A percentile compares a stretch with the other conserved stretches of the same genome.
These are phyloP conservation scores for Arothron firmamentum DNA, from an alignment of 2,113 vertebrate species.

Conservation along the genomic window DNA sequence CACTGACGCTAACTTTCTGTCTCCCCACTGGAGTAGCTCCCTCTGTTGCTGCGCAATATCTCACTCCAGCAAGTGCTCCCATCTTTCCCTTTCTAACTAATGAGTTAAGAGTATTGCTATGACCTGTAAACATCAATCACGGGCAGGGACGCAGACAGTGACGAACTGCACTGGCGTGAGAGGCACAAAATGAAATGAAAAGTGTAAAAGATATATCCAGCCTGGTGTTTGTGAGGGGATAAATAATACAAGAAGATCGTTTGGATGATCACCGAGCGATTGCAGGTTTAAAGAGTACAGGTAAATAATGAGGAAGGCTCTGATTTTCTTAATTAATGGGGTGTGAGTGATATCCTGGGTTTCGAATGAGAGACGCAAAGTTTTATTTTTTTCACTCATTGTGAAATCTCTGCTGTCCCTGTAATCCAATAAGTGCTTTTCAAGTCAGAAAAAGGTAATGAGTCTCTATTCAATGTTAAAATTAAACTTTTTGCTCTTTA, in stretches of 20 bases:
- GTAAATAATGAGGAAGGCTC: slow-evolving; percentile 19
- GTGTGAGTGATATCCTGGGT: slow-evolving; percentile 16
- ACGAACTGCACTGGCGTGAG: slow-evolving; percentile 59
- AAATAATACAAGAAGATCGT: slow-evolving; percentile 37
- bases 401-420: slow-evolving; percentile 51
- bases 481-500: slow-evolving; percentile 52
- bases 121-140: slow-evolving; percentile 77
- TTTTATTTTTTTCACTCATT: slow-evolving; percentile 50
- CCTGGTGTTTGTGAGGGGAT: slow-evolving; percentile 29
- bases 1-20: slow-evolving; percentile 82
- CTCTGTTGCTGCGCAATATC: slow-evolving; percentile 66
- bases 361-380: slow-evolving; percentile 34
- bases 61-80: slow-evolving; percentile 70
- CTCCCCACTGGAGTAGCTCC: slow-evolving; percentile 56
- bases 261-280: slow-evolving; percentile 34
- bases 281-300: slow-evolving; percentile 13
- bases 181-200: slow-evolving; percentile 67
- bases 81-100: slow-evolving; percentile 76
- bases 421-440: slow-evolving; percentile 56
- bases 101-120: slow-evolving; percentile 77
- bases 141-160: slow-evolving; percentile 60
- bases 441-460: slow-evolving; percentile 35
- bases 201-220: slow-evolving; percentile 65
- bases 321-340: slow-evolving; percentile 30
- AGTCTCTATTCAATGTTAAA: slow-evolving; percentile 58